A percentile compares a stretch with the other conserved stretches of the same genome.
Conservation (phyloP, 2,113 vertebrate genomes). For the Megaceryle torquata region DNA sequence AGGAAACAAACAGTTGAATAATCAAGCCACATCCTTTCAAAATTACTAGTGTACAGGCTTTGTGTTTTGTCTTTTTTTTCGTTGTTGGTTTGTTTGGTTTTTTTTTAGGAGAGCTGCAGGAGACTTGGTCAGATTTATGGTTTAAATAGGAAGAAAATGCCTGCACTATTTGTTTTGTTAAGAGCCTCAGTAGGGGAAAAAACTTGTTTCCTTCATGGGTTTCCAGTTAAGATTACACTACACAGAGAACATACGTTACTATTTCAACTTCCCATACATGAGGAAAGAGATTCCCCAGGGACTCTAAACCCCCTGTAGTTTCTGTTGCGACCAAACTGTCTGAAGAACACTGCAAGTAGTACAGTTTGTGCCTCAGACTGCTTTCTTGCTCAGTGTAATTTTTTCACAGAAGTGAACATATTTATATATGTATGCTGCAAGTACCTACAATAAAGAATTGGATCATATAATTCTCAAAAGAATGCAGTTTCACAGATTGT, state of each 20-base stretch:
- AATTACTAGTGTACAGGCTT: not conserved
- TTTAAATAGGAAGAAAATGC: not conserved
- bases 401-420: not conserved
- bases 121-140: not conserved
- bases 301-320: not conserved
- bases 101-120: not conserved
- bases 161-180: not conserved
- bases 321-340: not conserved
- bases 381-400: not conserved
- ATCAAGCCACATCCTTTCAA: not conserved
- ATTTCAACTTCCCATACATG: not conserved
- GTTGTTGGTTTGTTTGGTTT: not conserved
- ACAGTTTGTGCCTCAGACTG: not conserved
- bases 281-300: not conserved
- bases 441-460: not conserved
- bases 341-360: not conserved
- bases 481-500: not conserved
- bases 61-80: not conserved
- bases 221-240: not conserved
- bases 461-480: not conserved
- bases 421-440: not conserved
- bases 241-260: not conserved
- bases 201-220: not conserved
- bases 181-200: not conserved
- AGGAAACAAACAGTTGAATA: not conserved